Base-by-base conservation (phyloP, 2,113 vertebrate genomes). In the Plecotus auritus region DNA sequence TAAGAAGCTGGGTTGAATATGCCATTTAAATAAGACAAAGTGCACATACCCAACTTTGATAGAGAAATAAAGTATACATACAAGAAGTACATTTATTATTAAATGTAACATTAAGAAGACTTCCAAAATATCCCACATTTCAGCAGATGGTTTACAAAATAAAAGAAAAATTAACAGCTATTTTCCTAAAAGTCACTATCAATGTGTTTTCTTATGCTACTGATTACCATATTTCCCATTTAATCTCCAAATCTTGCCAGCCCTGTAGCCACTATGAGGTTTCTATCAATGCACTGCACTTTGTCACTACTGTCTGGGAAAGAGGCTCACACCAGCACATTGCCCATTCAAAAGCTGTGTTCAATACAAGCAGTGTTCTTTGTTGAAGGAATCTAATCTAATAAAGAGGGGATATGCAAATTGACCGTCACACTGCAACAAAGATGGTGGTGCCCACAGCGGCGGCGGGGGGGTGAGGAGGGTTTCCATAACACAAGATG, bases 1-100 rank as follows among this genome's bases (percentile, higher is more conserved):
- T 85, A 76, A 90, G 78, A 77, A 84, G 42, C 45, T 76, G 66
- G 59, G 40, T 30, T 77, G 78, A 93, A 91, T 95, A 91, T 67
- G 51, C 32, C 74, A 81, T 72, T 74, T 90, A 91, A 92, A 66
- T 42, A 91, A 84, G 8, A 13, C 37, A 32, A 87, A 77, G 20
- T 49, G 56, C 7, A 76, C 84, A 42, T 40, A 14, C 37, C 35
- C 51, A 4, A 61, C 76, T 96, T 85, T 69, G 37, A 32, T 69
- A 74, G 22, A 22, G n/a, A 87, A 56, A 83, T 40, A 40, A 85
- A 85, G 47, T 14, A 69, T 10, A 59, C 26, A 87, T 35, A 67
- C 45, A 5, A 70, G n/a, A 91, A 80, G 16, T n/a, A 6, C 4
- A 12, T 32, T 78, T 37, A 84, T 73, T 74, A 28, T 83, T 23